Base-by-base conservation (phyloP, 1,140 invertebrate genomes). In the Heterodera schachtii region DNA sequence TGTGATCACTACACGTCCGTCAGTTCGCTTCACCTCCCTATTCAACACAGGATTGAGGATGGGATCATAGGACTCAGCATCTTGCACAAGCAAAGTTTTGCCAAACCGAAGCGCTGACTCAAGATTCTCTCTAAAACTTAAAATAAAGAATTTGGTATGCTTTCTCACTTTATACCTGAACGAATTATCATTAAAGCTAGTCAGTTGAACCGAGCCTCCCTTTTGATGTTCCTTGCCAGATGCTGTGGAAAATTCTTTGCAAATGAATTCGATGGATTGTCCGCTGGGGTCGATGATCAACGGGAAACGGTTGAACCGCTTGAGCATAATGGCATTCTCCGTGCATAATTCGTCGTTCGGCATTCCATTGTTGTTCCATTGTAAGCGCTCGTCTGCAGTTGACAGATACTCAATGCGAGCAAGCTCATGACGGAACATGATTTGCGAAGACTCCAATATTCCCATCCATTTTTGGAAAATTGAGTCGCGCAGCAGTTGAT, bases 61-160 rank as follows among this genome's bases (percentile, higher is more conserved):
- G 0, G 98, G 97, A 92, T 99, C 98, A 90, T 99, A 99, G 91
- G 96, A 98, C 91, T 99, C 98, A 19, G 99, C 98, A 91, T 99
- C 98, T 92, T 96, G 94, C 0, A 99, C 97, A 16, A 99, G 92
- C 11, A 99, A 91, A 3, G 97, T 97, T 91, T 99, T 99, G 87
- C 98, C 98, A 91, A 99, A 99, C 85, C 98, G 93, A 16, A 99
- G 91, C 0, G 98, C 97, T 82, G 95, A 97, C 91, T 99, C 98
- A 52, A 99, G 91, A 91, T 99, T 99, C 91, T 99, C 99, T 67
- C 97, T 93, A 73, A 52, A 87, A 82, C 21, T n/a, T 21, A 66
- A 78, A 78, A 84, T 70, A 47, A 78, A 69, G 3, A 47, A 73
- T 79, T 64, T 16, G 49, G 6, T 8, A 6, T 11, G 9, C 2